phyloP scores from a whole-genome alignment of 2,797 vertebrate species.

The Siniperca scherzeri region DNA sequence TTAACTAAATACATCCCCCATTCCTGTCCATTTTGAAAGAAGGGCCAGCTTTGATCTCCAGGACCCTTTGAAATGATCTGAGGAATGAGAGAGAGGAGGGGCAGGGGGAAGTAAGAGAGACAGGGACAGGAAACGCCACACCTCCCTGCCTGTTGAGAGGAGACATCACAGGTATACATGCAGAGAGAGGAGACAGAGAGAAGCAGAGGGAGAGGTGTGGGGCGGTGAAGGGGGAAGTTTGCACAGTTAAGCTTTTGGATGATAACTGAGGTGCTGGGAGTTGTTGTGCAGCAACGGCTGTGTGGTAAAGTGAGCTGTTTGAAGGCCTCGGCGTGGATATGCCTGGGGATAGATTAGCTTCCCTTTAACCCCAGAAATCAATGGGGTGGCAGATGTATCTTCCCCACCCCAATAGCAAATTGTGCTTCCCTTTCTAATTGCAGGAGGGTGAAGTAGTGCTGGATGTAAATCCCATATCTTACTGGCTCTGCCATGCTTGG shows the following conservation, averaged over 20 bases:
- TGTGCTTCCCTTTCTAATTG: slow-evolving; percentile 38
- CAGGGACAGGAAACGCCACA: slow-evolving; percentile 51
- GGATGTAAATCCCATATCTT: slow-evolving; percentile 55
- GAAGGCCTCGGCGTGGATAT: slow-evolving; percentile 41
- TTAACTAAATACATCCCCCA: slow-evolving; percentile 76
- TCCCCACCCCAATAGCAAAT: slow-evolving; percentile 52
- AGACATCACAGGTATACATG: slow-evolving; percentile 58
- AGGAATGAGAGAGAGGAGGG: slow-evolving; percentile 60
- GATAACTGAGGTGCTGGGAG: slow-evolving; percentile 19
- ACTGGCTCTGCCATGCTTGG: slow-evolving; percentile 46
- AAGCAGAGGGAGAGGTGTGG: slow-evolving; percentile 1
- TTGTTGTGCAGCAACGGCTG: slow-evolving; percentile 31
- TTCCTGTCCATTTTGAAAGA: slow-evolving; percentile 77
- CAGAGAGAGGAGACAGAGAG: slow-evolving; percentile 6
- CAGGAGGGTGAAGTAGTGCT: slow-evolving; percentile 38
- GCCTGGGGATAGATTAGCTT: slow-evolving; percentile 64
- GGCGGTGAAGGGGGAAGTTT: slow-evolving; percentile 23
- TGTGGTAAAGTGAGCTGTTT: slow-evolving; percentile 52
- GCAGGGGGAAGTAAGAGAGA: slow-evolving; percentile 40
- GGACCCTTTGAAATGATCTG: slow-evolving; percentile 82
- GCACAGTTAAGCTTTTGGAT: slow-evolving; percentile 41
- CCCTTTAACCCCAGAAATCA: slow-evolving; percentile 65
- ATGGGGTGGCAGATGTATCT: slow-evolving; percentile 55
- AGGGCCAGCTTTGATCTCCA: slow-evolving; percentile 79
- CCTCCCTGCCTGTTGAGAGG: slow-evolving; percentile 50